Base-by-base conservation (phyloP, 2,113 vertebrate species). In the Vulpes vulpes region DNA sequence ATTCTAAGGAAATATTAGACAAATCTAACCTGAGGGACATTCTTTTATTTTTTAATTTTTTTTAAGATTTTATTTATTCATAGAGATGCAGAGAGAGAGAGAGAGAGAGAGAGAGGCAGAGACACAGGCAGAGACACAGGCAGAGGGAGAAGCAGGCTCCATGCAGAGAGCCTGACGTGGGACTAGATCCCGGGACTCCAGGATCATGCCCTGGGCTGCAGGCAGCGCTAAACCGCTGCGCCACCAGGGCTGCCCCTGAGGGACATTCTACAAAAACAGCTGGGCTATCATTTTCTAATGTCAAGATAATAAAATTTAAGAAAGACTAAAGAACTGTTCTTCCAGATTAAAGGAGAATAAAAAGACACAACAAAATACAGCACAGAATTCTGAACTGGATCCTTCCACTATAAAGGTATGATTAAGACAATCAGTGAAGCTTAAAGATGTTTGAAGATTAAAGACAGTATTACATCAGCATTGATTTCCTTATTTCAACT, bases 401-500 rank as follows among this genome's bases (percentile, higher is more conserved):
- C 27, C 32, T 67, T 91, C 59, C 12, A 79, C 22, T 43, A 84
- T 30, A 64, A 81, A 89, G 11, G 20, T 10, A 11, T 65, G 64
- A 74, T 1, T 67, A 23, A 94, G 49, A 94, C 11, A 69, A 93
- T 43, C 4, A 59, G 15, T 22, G 32, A 90, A 95, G 71, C 10
- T 8, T 53, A 7, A 57, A 85, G 19, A 2, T 83, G 8, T 62
- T 57, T 86, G 8, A 96, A 87, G 38, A 83, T 73, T 71, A 78
- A n/a, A 87, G 11, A 2, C 11, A 71, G 14, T 60, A 76, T 67
- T 79, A 23, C 84, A 81, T 57, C 35, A 79, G 59, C 53, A 27
- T n/a, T 79, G 78, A 88, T 67, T 60, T 95, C 71, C 60, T 94
- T 74, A 87, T 79, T 97, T 60, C 60, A 11, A 94, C 27, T 5